These are phyloP conservation scores for Agonopterix arenella DNA, from an alignment of 2,888 invertebrate genomes.

Conservation along the genomic window DNA sequence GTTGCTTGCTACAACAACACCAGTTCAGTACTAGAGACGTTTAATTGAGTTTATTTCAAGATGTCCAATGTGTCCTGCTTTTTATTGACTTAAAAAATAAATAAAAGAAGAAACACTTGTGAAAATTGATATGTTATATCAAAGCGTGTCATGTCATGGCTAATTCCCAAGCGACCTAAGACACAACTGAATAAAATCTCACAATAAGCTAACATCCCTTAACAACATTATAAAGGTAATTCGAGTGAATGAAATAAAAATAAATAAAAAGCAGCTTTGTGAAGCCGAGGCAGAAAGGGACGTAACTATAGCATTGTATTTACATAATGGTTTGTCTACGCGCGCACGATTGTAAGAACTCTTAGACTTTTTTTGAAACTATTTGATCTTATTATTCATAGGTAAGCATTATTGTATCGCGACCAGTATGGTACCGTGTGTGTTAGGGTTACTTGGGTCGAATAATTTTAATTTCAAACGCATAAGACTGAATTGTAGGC, in stretches of 20 bases:
- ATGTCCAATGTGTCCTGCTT: no score
- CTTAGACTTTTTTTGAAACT: constrained; percentile 45
- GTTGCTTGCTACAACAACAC: no score
- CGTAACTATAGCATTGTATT: constrained; percentile 54
- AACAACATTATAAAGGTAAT: constrained; percentile 44
- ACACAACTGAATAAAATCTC: neutral
- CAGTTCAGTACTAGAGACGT: no score
- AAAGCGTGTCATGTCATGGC: neutral
- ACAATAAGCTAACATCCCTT: constrained; percentile 18
- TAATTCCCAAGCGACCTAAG: neutral
- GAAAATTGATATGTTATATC: neutral
- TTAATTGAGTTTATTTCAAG: no score
- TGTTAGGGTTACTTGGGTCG: neutral
- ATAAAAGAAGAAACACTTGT: neutral
- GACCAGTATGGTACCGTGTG: constrained; percentile 17
- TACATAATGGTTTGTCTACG: constrained; percentile 68
- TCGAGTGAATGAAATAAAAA: constrained; percentile 40
- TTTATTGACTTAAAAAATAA: no score
- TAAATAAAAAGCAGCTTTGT: constrained; percentile 32
- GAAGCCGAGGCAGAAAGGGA: constrained; percentile 31
- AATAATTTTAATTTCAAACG: neutral
- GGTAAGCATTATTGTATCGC: constrained; percentile 59
- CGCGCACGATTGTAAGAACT: constrained; percentile 60
- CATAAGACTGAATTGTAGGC: no score
- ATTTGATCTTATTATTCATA: constrained; percentile 70